Conservation (phyloP, 2,888 invertebrate species). For the Tryphoninae sp. region DNA sequence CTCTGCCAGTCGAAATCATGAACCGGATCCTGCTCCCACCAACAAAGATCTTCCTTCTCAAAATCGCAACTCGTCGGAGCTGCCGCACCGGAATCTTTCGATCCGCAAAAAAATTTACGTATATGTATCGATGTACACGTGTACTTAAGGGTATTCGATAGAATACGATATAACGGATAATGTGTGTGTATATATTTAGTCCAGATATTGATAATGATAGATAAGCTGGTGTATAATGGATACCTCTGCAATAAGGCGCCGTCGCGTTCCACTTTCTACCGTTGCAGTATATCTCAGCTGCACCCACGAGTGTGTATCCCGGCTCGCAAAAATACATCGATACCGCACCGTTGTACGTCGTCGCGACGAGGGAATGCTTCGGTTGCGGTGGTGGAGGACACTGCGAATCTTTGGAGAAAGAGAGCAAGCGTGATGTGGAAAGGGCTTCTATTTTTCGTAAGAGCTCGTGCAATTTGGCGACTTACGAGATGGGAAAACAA, state of each 20-base stretch:
- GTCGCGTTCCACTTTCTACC: constrained; percentile 88
- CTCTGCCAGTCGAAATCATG: constrained; percentile 90
- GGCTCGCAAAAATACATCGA: constrained; percentile 87
- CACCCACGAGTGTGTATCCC: constrained; percentile 85
- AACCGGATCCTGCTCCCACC: constrained; percentile 88
- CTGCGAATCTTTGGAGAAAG: constrained; percentile 83
- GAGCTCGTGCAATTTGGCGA: background rate
- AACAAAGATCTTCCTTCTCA: constrained; percentile 87
- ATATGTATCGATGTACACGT: background rate
- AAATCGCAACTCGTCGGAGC: constrained; percentile 85
- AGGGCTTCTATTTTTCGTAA: background rate
- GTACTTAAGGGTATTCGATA: background rate
- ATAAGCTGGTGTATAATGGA: background rate
- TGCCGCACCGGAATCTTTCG: constrained; percentile 77
- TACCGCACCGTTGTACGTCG: constrained; percentile 83
- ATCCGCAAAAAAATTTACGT: background rate
- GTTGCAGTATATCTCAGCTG: constrained; percentile 86
- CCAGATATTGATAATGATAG: background rate
- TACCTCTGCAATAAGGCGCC: constrained; percentile 86
- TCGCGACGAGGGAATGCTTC: constrained; percentile 83
- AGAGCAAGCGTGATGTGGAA: background rate
- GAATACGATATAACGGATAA: background rate
- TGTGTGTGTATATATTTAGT: background rate
- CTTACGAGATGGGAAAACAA: background rate
- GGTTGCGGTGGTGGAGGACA: constrained; percentile 82